phyloP scores from a whole-genome alignment of 2,888 invertebrate species.

The Phania funesta region DNA sequence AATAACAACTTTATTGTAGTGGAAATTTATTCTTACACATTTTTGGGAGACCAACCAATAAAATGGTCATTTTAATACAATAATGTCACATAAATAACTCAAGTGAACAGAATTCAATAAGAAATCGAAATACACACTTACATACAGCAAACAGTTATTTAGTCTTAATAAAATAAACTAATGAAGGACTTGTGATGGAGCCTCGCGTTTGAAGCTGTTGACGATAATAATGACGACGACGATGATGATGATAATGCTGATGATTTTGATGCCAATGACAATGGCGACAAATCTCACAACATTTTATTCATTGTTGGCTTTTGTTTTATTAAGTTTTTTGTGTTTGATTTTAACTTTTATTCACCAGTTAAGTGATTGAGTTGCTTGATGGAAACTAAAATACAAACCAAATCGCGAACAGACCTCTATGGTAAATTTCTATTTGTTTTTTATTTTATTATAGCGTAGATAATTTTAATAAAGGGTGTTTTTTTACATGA shows the following conservation, averaged over 20 bases:
- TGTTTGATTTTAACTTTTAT: constrained; percentile 43
- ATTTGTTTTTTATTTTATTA: background rate
- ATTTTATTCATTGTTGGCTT: constrained; percentile 28
- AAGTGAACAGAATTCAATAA: constrained; percentile 36
- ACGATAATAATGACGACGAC: too few relatives aligned
- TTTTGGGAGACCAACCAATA: constrained; percentile 55
- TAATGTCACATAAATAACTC: constrained; percentile 66
- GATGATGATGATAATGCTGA: constrained; percentile 44
- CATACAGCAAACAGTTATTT: constrained; percentile 6
- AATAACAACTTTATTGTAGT: constrained; percentile 80
- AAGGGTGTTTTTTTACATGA: too few relatives aligned
- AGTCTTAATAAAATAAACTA: constrained; percentile 28
- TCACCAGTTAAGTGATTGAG: constrained; percentile 64
- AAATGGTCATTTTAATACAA: constrained; percentile 65
- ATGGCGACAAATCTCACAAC: constrained; percentile 53
- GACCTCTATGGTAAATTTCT: background rate
- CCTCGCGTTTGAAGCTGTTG: constrained; percentile 39
- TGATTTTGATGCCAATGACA: constrained; percentile 22
- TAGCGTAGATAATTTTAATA: too few relatives aligned
- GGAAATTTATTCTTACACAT: constrained; percentile 76
- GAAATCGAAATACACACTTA: constrained; percentile 10
- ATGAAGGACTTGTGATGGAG: constrained; percentile 61
- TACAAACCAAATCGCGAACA: background rate
- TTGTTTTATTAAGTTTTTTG: background rate
- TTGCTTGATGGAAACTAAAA: constrained; percentile 7